These are phyloP conservation scores for Drosophila littoralis DNA, from an alignment of 1,140 invertebrate genomes.

Conservation along the genomic window DNA sequence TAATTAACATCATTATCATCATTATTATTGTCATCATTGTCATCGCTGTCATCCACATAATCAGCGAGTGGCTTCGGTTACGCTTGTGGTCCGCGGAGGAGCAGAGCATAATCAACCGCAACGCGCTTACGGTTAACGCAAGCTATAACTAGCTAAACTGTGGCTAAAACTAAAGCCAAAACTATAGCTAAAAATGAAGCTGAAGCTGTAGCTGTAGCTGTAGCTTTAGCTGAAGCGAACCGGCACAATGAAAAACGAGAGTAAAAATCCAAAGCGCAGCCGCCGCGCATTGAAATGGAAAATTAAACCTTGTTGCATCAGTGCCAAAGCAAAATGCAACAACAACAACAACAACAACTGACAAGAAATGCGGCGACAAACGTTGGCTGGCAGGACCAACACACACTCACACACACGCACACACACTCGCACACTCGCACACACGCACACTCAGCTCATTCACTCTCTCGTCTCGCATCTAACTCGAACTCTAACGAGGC, in stretches of 20 bases:
- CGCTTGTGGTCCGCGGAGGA: conserved; percentile 50
- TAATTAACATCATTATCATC: conserved; percentile 43
- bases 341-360: conserved; percentile 50
- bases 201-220: neutral
- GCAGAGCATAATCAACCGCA: conserved; percentile 73
- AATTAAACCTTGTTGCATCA: conserved; percentile 84
- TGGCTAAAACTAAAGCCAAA: conserved; percentile 44
- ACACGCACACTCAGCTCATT: conserved; percentile 20
- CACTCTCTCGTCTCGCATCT: conserved; percentile 36
- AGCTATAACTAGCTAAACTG: conserved; percentile 7
- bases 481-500: conserved; percentile 59
- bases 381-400: conserved; percentile 64
- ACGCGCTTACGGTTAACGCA: conserved; percentile 21
- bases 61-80: conserved; percentile 59
- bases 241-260: conserved; percentile 81
- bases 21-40: conserved; percentile 25
- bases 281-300: conserved; percentile 82
- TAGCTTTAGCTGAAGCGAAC: neutral
- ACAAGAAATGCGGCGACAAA: conserved; percentile 58
- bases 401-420: conserved; percentile 32
- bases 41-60: conserved; percentile 62
- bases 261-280: conserved; percentile 75
- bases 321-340: conserved; percentile 64
- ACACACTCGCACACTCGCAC: conserved; percentile 9
- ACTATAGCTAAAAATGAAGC: conserved; percentile 46